Percentiles rank a stretch among this genome's conserved stretches.
phyloP scores from a whole-genome alignment of 1,140 invertebrate genomes.

The Belonocnema kinseyi region DNA sequence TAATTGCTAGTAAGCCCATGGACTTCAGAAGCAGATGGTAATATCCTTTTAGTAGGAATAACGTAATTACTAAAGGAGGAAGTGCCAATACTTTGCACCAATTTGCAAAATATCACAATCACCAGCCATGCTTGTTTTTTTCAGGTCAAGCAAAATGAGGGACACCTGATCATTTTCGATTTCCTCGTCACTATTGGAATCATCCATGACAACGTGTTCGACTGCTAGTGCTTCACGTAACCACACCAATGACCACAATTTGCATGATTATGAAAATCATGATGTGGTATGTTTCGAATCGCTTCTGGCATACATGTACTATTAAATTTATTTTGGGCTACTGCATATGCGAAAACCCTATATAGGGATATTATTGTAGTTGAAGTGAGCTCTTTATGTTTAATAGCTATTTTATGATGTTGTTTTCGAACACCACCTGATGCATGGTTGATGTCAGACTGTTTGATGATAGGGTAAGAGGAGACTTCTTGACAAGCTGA shows the following conservation, averaged over 20 bases:
- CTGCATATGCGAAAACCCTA: conserved; percentile 42
- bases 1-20: not conserved
- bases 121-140: not conserved
- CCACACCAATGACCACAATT: conserved; percentile 47
- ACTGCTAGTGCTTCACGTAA: conserved; percentile 39
- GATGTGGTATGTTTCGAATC: conserved; percentile 39
- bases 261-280: conserved; percentile 47
- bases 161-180: conserved; percentile 22
- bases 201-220: conserved; percentile 35
- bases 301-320: conserved; percentile 35
- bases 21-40: not conserved
- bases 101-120: too few species aligned
- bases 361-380: conserved; percentile 42
- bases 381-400: conserved; percentile 38
- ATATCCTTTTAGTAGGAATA: too few species aligned
- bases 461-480: conserved; percentile 32
- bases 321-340: conserved; percentile 45
- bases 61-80: too few species aligned
- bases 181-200: conserved; percentile 14
- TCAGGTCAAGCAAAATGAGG: not conserved
- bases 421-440: conserved; percentile 36
- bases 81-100: too few species aligned
- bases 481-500: conserved; percentile 26
- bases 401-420: conserved; percentile 37
- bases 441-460: conserved; percentile 40